These are phyloP conservation scores for Phoeniculus purpureus DNA, from an alignment of 2,797 vertebrate species.

Conservation along the genomic window DNA sequence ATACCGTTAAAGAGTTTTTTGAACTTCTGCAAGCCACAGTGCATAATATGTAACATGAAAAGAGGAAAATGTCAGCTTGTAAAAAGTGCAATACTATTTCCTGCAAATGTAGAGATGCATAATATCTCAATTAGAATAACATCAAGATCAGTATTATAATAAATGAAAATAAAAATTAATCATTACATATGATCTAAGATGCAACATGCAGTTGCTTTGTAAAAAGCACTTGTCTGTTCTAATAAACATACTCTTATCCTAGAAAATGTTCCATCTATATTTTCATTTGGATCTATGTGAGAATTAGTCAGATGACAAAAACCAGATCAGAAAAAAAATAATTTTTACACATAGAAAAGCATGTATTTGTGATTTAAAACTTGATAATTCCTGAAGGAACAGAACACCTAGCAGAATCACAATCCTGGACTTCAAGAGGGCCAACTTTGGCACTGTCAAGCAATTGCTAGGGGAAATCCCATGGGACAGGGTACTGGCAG, in stretches of 20 bases:
- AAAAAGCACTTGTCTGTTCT: not conserved
- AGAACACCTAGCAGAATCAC: too few species aligned
- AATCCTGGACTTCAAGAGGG: too few species aligned
- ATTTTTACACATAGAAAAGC: not conserved
- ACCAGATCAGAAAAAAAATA: not conserved
- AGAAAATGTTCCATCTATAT: not conserved
- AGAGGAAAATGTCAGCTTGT: not conserved
- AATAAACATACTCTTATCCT: not conserved
- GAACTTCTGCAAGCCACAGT: not conserved
- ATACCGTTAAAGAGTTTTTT: not conserved
- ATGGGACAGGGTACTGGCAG: too few species aligned
- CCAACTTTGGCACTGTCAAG: too few species aligned
- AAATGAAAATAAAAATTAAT: not conserved
- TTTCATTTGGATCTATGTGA: not conserved
- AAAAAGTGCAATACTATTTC: not conserved
- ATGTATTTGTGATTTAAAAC: not conserved
- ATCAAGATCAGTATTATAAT: not conserved
- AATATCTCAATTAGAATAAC: not conserved
- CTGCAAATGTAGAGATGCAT: not conserved
- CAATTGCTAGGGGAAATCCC: too few species aligned
- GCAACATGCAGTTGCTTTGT: not conserved
- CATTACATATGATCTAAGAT: not conserved
- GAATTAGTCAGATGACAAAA: not conserved
- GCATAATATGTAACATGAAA: not conserved
- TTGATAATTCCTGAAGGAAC: not conserved